A percentile compares a stretch with the other conserved stretches of the same genome.
Conservation (phyloP, 2,888 invertebrate genomes). For the Cheilosia vulpina region DNA sequence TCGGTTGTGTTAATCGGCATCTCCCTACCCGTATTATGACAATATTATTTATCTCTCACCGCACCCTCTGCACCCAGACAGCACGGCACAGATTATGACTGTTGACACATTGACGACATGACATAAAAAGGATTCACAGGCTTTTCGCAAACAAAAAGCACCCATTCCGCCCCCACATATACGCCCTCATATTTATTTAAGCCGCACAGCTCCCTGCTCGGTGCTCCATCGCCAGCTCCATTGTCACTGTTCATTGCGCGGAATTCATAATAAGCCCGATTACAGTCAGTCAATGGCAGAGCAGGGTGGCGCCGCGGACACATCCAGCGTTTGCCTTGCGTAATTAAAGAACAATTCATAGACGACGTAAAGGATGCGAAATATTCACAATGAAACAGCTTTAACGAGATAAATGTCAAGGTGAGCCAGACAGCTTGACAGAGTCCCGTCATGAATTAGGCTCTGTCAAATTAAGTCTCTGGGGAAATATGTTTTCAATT, state of each 20-base stretch:
- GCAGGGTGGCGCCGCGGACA: neutral
- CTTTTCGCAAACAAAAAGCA: conserved; percentile 11
- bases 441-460: conserved; percentile 52
- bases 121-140: conserved; percentile 50
- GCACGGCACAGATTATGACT: conserved; percentile 61
- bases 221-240: conserved; percentile 16
- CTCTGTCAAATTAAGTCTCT: conserved; percentile 14
- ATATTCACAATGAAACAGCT: conserved; percentile 11
- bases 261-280: conserved; percentile 62
- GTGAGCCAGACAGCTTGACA: conserved; percentile 33
- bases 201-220: conserved; percentile 29
- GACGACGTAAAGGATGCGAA: conserved; percentile 33
- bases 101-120: conserved; percentile 54
- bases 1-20: neutral
- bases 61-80: conserved; percentile 30
- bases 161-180: neutral
- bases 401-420: conserved; percentile 51
- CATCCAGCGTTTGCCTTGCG: conserved; percentile 39
- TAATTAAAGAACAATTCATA: conserved; percentile 65
- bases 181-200: conserved; percentile 57
- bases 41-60: neutral
- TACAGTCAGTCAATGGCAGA: conserved; percentile 22
- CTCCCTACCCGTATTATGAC: neutral
- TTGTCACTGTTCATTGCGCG: conserved; percentile 55
- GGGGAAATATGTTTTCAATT: neutral